Evolutionary conservation across 2,888 invertebrate genomes (phyloP), one percentile per base, ranked within the genome.

Genomic region (Pristionchus japonicus): DNA sequence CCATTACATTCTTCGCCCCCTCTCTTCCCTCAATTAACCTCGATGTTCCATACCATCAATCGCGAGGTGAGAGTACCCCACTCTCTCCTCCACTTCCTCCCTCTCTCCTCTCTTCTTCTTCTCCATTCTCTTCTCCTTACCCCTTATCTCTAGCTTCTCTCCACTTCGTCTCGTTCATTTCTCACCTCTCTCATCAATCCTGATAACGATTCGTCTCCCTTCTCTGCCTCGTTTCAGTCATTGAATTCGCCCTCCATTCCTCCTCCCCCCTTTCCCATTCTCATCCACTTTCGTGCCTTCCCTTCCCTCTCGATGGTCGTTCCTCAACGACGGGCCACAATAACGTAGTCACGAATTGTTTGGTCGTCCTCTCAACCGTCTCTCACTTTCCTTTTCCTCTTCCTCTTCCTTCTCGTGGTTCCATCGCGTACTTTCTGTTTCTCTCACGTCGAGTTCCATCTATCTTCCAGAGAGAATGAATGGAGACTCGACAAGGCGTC

Each of bases 131-230:
- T 37, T 17, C 34, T 52, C 13, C 57, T 40, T n/a, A n/a, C n/a
- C n/a, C n/a, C 43, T 52, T 83, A 49, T 83, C 82, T 83, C 82
- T 34, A 6, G 34, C 61, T 61, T 43, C 64, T 47, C 85, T 85
- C 85, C 40, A 17, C 64, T 57, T 61, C 47, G 20, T 47, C 40
- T 37, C 84, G 43, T 43, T 85, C 52, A 31, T 82, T 52, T 85
- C 85, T 64, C 64, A 27, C 43, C 85, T 85, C 64, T 43, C 47
- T 47, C 85, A 85, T 43, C 61, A 61, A 64, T 85, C 49, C 86
- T 86, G 86, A 86, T 86, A 86, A 86, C 86, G 86, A 86, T 86
- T 86, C 86, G 47, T 64, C 82, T 57, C 49, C 47, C 82, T 47
- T n/a, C 34, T 37, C 70, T 37, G 3, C 86, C 11, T 40, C 70